Evolutionary conservation across 2,888 invertebrate species (phyloP), one percentile per base, ranked within the genome.

Genomic region (Rhagophthalmus giganteus): DNA sequence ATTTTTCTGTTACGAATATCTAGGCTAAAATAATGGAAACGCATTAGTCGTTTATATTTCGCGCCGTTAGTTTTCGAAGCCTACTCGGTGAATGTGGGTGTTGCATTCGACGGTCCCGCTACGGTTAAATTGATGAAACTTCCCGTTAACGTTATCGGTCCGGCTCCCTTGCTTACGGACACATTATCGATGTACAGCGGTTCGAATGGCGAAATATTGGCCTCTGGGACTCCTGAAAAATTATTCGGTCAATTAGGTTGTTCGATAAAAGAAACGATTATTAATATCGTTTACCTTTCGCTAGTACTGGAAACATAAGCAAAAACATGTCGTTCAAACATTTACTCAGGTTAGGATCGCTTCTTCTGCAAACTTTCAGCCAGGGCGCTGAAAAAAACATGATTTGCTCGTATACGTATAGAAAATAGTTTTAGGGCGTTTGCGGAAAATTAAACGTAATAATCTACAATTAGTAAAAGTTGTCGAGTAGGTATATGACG

Each of bases 71-170:
- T 13, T 34, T 9, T 16, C 14, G 3, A 2, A 7, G 57, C 67
- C 67, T 68, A 77, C 77, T 67, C 67, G 26, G 74, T 73, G 54
- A 69, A 73, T 2, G 69, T 69, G 2, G 75, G 72, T 1, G 79
- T 80, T 9, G 82, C 77, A 65, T 82, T 82, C 11, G 81, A 81
- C 26, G 81, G 79, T 1, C 83, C 83, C 12, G 74, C 72, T 5
- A 82, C 78, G 8, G 77, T 68, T 15, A 82, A 67, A 63, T 82
- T 76, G 54, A 75, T 77, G 61, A 83, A 79, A 45, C 79, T 80
- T 4, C 82, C 82, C 0, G 77, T 66, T 5, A 83, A 65, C 3
- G 72, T 73, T 9, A 81, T 77, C 35, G 79, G 77, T 1, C 81
- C 81, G 46, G 75, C 75, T 8, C 81, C 81, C 66, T 81, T 81